These are phyloP conservation scores for Podarcis cretensis DNA, from an alignment of 2,113 vertebrate species.

Conservation along the genomic window DNA sequence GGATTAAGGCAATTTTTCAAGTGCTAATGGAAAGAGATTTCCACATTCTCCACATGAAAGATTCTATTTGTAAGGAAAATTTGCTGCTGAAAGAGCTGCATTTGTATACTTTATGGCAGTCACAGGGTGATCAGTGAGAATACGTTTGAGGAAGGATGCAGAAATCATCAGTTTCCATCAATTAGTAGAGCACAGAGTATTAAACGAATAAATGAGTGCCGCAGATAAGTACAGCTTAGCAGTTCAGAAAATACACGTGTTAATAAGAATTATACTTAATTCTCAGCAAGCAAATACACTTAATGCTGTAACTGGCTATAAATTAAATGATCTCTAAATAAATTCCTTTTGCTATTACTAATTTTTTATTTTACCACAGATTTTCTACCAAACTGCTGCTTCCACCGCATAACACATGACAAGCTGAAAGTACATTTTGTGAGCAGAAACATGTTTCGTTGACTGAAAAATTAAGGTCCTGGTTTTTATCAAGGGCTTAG, in stretches of 20 bases:
- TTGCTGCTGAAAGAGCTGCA: conserved; percentile 1
- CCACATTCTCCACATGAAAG: neutral
- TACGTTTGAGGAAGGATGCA: conserved; percentile 30
- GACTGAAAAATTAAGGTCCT: neutral
- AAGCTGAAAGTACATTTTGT: neutral
- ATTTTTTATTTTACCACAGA: neutral
- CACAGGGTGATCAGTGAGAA: conserved; percentile 45
- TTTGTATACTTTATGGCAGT: conserved; percentile 15
- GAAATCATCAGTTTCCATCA: conserved; percentile 43
- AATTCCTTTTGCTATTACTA: neutral
- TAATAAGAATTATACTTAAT: neutral
- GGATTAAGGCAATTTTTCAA: neutral
- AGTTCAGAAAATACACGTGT: conserved; percentile 33
- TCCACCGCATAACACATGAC: conserved; percentile 17
- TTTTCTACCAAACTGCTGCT: neutral
- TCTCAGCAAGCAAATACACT: neutral
- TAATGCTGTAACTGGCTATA: conserved; percentile 26
- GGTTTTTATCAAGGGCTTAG: neutral
- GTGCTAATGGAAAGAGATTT: neutral
- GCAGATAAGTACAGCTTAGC: conserved; percentile 37
- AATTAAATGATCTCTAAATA: conserved; percentile 6
- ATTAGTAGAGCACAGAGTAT: neutral
- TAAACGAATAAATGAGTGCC: conserved; percentile 38
- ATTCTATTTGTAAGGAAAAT: neutral
- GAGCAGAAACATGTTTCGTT: neutral